Base-by-base conservation (phyloP, 2,113 vertebrate genomes). In the Osmerus mordax region DNA sequence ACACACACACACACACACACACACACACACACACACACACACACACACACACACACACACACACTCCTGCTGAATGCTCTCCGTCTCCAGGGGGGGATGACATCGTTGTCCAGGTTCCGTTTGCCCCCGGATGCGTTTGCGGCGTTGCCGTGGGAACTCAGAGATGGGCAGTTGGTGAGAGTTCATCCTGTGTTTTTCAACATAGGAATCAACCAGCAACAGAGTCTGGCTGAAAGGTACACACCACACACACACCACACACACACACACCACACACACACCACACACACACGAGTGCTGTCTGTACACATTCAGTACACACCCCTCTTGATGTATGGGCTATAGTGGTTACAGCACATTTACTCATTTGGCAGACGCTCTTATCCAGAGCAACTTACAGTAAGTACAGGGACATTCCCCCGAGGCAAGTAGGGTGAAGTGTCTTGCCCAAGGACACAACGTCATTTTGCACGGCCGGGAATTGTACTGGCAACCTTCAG, bases 171-270 rank as follows among this genome's bases (percentile, higher is more conserved):
- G 71, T 74, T 92, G 66, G 91, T 97, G 15, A 91, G 9, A 5
- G 88, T 95, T 29, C 86, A 92, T 32, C 94, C 95, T 0, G 91
- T 96, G 1, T 89, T 96, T 69, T 97, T 97, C 71, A 97, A 96
- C 73, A 84, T 97, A n/a, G 95, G 95, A 28, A 96, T 97, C 84
- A 96, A 97, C 77, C 94, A 97, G 65, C 94, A 96, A 76, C 95
- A 96, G 88, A 96, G 83, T 73, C 61, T 88, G 65, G 87, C 87
- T 65, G 86, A 90, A 72, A 87, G 87, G 88, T 87, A 70, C 6
- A 56, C 9, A 3, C 23, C 66, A 67, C 67, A 69, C 52, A 69
- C 25, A 18, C 67, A 36, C 32, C 32, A 36, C 32, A 36, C 32
- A 36, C 32, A 36, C 4, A 36, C 32, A 36, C 32, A 36, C 32